These are phyloP conservation scores for Drosophila affinis DNA, from an alignment of 2,888 invertebrate species.

Conservation along the genomic window DNA sequence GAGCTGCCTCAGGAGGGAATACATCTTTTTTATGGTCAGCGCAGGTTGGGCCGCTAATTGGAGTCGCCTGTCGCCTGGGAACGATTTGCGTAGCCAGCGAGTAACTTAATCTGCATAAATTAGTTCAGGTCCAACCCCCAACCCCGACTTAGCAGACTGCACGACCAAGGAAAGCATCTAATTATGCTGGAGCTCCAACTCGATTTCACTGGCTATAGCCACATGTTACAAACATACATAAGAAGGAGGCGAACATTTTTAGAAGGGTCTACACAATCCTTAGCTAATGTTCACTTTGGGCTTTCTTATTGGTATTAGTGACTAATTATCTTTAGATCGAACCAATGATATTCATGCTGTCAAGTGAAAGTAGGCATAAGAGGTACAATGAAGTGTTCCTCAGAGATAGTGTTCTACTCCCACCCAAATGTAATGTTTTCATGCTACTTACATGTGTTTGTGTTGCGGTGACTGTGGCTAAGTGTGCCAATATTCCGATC, in stretches of 20 bases:
- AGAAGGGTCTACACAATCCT: not conserved
- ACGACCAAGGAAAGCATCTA: constrained; percentile 26
- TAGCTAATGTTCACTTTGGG: no score
- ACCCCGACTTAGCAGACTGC: constrained; percentile 35
- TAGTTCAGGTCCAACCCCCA: constrained; percentile 37
- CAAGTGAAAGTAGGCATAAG: no score
- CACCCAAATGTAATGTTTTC: constrained; percentile 22
- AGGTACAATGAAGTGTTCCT: no score
- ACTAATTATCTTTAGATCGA: no score
- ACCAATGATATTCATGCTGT: no score
- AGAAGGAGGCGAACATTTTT: no score
- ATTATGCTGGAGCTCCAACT: constrained; percentile 16
- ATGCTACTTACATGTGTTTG: constrained; percentile 36
- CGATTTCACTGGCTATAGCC: not conserved
- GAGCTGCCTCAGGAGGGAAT: constrained; percentile 12
- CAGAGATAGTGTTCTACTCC: constrained; percentile 12
- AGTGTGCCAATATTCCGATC: constrained; percentile 47
- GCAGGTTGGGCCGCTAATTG: constrained; percentile 65
- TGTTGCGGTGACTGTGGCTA: constrained; percentile 19
- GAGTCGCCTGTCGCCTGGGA: constrained; percentile 63
- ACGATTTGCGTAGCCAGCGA: constrained; percentile 31
- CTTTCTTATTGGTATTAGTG: no score
- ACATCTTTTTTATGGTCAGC: constrained; percentile 47
- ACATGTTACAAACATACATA: no score
- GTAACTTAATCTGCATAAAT: constrained; percentile 50